Evolutionary conservation across 2,113 vertebrate species (phyloP), one percentile per base, ranked within the genome.

Genomic region (Oncorhynchus clarkii): DNA sequence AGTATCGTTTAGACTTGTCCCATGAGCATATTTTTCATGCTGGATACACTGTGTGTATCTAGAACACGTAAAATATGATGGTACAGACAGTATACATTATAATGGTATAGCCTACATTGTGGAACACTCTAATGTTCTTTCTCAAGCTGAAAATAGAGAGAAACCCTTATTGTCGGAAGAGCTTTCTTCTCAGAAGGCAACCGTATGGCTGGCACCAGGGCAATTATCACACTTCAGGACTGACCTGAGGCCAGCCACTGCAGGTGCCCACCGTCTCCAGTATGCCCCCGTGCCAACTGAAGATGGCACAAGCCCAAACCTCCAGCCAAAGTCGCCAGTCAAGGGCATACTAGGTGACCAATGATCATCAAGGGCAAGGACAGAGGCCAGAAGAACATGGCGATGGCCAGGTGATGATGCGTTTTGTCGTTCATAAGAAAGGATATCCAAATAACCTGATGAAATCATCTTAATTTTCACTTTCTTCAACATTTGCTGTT

Each of bases 221-320:
- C 87, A 91, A 92, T 93, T 91, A 93, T 75, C 87, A 82, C 75
- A 76, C 84, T 80, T 86, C 79, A 3, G 0, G 84, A 91, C 74
- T 84, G 91, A 86, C 93, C 87, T 77, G 78, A 82, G 74, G 45
- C 73, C 0, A 59, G 51, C 85, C 72, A 59, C 78, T 65, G 0
- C 65, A 75, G 27, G 27, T 67, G 39, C n/a, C 71, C 74, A 78
- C 78, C 75, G 62, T 73, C 80, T 79, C 81, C 83, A 87, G 87
- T 79, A 81, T 60, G 72, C 0, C 72, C 81, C 62, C 14, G 60
- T 84, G 86, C 76, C 76, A 60, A 80, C 71, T 76, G 71, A 89
- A 82, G 83, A 64, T 80, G 82, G 86, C 77, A 84, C 75, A 68
- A 34, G 83, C 84, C 85, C 6, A 26, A 72, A 75, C 79, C 11